phyloP scores from a whole-genome alignment of 2,797 vertebrate genomes.

The Apogon hyalosoma region DNA sequence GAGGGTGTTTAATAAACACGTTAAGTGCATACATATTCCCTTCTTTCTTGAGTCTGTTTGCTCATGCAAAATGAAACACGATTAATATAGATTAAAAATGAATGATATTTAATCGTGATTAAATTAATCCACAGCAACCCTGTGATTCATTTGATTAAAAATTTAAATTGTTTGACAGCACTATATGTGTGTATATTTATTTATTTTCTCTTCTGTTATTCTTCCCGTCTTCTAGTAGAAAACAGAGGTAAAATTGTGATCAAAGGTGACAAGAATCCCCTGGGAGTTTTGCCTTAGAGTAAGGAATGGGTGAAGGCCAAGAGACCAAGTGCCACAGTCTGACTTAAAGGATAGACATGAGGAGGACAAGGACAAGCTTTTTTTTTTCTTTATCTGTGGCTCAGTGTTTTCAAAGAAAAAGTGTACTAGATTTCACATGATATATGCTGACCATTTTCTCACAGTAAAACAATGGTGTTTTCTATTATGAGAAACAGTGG shows the following conservation, averaged over 20 bases:
- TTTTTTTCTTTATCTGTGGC: slow-evolving; percentile 28
- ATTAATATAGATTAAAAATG: too few relatives aligned
- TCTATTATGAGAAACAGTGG: slow-evolving; percentile 68
- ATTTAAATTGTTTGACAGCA: too few relatives aligned
- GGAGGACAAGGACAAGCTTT: slow-evolving; percentile 20
- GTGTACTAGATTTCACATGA: slow-evolving; percentile 43
- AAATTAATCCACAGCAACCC: too few relatives aligned
- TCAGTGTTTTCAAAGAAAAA: slow-evolving; percentile 36
- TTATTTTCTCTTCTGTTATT: too few relatives aligned
- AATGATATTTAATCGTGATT: too few relatives aligned
- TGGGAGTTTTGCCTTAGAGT: slow-evolving; percentile 26
- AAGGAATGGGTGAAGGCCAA: slow-evolving; percentile 15
- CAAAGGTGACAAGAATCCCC: slow-evolving; percentile 28
- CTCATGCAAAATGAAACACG: too few relatives aligned
- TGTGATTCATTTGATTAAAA: too few relatives aligned
- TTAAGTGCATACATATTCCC: too few relatives aligned
- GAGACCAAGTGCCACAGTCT: neutral
- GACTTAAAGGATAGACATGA: slow-evolving; percentile 48
- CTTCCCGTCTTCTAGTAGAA: neutral
- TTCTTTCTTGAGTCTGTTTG: too few relatives aligned
- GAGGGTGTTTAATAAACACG: too few relatives aligned
- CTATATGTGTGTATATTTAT: too few relatives aligned
- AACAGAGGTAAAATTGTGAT: slow-evolving; percentile 26
- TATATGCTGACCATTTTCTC: slow-evolving; percentile 69
- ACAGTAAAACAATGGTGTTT: slow-evolving; percentile 74